Evolutionary conservation across 2,113 vertebrate species (phyloP).

Genomic region (Tachycineta bicolor): DNA sequence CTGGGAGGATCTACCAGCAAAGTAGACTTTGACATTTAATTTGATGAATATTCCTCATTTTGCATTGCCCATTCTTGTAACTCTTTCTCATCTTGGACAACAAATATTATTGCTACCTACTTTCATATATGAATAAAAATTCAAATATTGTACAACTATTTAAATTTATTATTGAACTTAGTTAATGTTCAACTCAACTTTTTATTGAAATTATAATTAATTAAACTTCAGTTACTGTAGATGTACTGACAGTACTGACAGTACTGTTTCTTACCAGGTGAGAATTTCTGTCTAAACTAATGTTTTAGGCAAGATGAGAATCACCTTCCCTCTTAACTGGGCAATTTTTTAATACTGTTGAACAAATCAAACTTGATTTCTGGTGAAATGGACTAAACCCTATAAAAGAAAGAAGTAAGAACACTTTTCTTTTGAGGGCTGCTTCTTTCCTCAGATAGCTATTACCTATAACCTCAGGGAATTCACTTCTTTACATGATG

Average conservation of each 20-base stretch:
- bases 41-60: neutral
- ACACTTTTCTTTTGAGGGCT: neutral
- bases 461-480: neutral
- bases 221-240: neutral
- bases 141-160: neutral
- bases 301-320: neutral
- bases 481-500: neutral
- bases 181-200: neutral
- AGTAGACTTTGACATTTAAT: conserved; percentile 23
- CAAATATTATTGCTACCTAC: neutral
- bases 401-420: neutral
- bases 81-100: neutral
- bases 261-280: neutral
- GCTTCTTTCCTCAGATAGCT: neutral
- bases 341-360: neutral
- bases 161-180: neutral
- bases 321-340: neutral
- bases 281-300: neutral
- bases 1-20: conserved; percentile 35
- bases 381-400: neutral
- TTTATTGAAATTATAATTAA: neutral
- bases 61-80: neutral
- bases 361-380: neutral
- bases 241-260: neutral
- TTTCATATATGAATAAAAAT: neutral